Conservation (phyloP, 1,140 invertebrate species). For the Mamestra configurata region DNA sequence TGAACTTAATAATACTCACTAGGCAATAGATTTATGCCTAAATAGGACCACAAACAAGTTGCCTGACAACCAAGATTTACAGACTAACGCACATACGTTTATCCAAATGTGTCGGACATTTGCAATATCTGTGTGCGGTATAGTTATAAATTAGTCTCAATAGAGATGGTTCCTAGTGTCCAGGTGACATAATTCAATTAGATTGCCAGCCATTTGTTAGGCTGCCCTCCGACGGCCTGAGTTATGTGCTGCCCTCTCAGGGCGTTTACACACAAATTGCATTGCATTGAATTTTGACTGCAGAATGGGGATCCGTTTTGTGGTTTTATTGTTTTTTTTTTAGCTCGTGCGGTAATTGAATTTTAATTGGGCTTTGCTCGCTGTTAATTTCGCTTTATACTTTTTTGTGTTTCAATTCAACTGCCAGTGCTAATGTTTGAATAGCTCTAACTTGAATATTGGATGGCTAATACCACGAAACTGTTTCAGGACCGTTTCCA, state of each 20-base stretch:
- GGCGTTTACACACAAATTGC: slow-evolving; percentile 38
- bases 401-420: neutral
- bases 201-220: slow-evolving; percentile 67
- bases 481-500: neutral
- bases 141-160: slow-evolving; percentile 67
- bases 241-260: slow-evolving; percentile 49
- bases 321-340: slow-evolving; percentile 7
- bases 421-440: neutral
- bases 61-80: slow-evolving; percentile 18
- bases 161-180: slow-evolving; percentile 59
- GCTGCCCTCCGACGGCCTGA: slow-evolving; percentile 41
- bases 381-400: neutral
- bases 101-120: slow-evolving; percentile 21
- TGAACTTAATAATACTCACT: neutral
- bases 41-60: neutral
- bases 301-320: neutral
- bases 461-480: neutral
- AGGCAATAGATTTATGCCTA: neutral
- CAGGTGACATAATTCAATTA: slow-evolving; percentile 72
- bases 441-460: neutral
- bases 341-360: slow-evolving; percentile 2
- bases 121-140: slow-evolving; percentile 50
- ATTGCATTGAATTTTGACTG: slow-evolving; percentile 33
- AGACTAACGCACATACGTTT: slow-evolving; percentile 26
- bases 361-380: slow-evolving; percentile 8